Conservation (phyloP, 1,140 invertebrate species). For the Chionoecetes opilio region DNA sequence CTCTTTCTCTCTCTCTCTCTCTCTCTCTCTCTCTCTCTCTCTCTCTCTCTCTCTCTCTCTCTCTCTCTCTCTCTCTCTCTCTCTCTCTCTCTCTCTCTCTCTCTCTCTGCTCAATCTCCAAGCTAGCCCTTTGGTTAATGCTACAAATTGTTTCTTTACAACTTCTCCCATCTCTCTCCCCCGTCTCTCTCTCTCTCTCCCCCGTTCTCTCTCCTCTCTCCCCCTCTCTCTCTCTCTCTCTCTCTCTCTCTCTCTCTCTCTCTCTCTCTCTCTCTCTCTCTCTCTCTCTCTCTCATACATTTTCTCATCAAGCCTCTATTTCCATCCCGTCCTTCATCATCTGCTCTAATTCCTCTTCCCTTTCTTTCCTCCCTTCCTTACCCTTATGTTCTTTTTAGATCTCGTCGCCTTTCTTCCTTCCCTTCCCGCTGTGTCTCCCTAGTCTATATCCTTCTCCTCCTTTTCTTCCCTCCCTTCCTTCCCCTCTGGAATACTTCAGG, state of each 20-base stretch:
- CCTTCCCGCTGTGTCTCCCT: background rate
- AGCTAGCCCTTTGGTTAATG: too few species aligned
- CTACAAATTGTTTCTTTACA: too few species aligned
- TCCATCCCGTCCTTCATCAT: background rate
- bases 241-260: too few species aligned
- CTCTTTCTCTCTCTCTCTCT: background rate
- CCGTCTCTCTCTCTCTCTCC: background rate
- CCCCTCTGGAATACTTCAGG: conserved; percentile 50
- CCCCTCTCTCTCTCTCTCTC: background rate
- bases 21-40: background rate
- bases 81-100: background rate
- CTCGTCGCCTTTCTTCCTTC: background rate
- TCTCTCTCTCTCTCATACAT: background rate
- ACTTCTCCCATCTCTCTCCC: background rate
- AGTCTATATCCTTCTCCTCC: background rate
- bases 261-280: too few species aligned
- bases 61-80: background rate
- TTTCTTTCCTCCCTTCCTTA: too few species aligned
- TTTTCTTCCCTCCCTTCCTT: background rate
- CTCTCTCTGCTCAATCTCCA: background rate
- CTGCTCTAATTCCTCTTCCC: background rate
- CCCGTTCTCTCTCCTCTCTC: background rate
- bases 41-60: background rate
- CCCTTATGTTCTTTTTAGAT: background rate
- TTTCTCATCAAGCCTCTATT: background rate